Conservation (phyloP, 2,113 vertebrate genomes). For the Charadrius vociferus region DNA sequence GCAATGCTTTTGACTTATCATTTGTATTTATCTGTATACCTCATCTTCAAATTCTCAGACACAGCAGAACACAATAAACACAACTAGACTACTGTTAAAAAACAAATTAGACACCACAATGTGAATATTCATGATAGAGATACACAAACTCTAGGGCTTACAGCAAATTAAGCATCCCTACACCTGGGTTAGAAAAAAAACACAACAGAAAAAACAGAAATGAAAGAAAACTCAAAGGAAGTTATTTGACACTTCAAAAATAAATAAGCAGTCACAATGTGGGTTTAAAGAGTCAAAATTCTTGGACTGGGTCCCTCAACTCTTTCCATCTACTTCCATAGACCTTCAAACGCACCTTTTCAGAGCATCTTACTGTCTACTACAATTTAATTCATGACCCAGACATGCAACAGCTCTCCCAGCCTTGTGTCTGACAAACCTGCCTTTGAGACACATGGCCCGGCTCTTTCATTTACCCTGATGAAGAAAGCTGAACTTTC, state of each 20-base stretch:
- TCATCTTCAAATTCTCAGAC: background rate
- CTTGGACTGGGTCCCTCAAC: background rate
- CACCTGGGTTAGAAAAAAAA: background rate
- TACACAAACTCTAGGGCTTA: background rate
- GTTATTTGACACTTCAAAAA: background rate
- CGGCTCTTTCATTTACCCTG: fast-evolving
- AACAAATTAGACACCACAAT: background rate
- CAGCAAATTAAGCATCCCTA: background rate
- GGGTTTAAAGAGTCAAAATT: background rate
- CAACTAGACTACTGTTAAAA: background rate
- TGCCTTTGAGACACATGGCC: background rate
- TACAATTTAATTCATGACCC: background rate
- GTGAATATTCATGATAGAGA: background rate
- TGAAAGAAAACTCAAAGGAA: background rate
- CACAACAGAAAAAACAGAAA: background rate
- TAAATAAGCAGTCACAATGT: background rate
- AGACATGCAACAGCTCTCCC: background rate
- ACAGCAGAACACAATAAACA: background rate
- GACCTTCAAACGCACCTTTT: background rate
- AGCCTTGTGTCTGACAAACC: background rate
- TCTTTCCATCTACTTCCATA: background rate
- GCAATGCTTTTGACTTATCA: background rate
- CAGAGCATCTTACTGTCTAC: background rate
- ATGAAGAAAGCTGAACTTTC: background rate
- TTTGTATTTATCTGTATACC: background rate